Percentiles rank a stretch among this genome's conserved stretches.
Evolutionary conservation across 2,888 invertebrate species (phyloP).

Genomic region (Sarcophaga rosellei): DNA sequence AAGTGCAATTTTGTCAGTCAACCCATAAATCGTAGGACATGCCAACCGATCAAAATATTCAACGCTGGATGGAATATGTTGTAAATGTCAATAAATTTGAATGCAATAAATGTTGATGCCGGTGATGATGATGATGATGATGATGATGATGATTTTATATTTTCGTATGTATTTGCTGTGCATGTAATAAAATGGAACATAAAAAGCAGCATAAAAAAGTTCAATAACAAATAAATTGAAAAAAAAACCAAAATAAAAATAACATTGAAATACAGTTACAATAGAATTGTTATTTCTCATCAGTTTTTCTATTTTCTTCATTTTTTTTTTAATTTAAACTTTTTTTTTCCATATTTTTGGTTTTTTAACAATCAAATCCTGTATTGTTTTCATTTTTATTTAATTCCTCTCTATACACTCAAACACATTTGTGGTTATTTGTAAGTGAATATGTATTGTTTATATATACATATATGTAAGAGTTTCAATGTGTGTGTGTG

Average conservation of each 20-base stretch:
- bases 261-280: slow-evolving; percentile 24
- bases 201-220: background rate
- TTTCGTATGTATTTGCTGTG: slow-evolving; percentile 10
- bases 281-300: slow-evolving; percentile 30
- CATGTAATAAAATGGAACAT: slow-evolving; percentile 12
- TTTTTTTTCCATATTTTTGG: background rate
- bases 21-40: slow-evolving; percentile 44
- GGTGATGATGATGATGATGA: background rate
- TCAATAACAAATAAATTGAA: background rate
- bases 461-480: background rate
- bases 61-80: slow-evolving; percentile 35
- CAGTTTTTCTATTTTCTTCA: background rate
- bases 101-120: slow-evolving; percentile 57
- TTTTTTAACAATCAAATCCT: slow-evolving; percentile 25
- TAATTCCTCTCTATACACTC: too few relatives aligned
- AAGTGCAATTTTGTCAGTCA: slow-evolving; percentile 40
- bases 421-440: too few relatives aligned
- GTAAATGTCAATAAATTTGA: slow-evolving; percentile 59
- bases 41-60: slow-evolving; percentile 23
- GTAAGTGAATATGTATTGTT: background rate
- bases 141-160: slow-evolving; percentile 24
- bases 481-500: background rate
- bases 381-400: background rate
- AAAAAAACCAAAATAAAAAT: background rate
- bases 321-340: background rate